Conservation (phyloP, 2,113 vertebrate species). For the Gambusia holbrooki region DNA sequence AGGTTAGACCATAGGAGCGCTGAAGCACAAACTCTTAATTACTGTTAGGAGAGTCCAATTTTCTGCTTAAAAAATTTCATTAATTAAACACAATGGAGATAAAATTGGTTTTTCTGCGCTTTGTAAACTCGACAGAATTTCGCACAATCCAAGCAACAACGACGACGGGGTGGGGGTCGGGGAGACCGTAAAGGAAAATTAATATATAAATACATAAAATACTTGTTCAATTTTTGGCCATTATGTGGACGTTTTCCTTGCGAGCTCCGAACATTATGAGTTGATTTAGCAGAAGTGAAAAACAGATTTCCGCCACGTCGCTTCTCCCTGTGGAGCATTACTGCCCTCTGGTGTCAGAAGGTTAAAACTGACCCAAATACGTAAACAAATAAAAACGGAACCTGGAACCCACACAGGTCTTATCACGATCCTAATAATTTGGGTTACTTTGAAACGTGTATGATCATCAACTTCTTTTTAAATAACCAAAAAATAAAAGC, state of each 20-base stretch:
- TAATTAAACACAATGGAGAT: slow-evolving; percentile 39
- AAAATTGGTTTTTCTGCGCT: slow-evolving; percentile 34
- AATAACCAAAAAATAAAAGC: no score
- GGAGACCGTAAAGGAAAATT: neutral
- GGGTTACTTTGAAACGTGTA: no score
- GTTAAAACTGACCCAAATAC: no score
- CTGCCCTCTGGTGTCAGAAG: slow-evolving; percentile 57
- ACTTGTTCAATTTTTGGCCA: slow-evolving; percentile 2
- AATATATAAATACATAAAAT: neutral
- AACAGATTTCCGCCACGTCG: neutral
- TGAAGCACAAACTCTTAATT: slow-evolving; percentile 41
- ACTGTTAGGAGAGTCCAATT: slow-evolving; percentile 41
- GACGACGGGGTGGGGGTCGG: neutral
- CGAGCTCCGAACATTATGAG: neutral
- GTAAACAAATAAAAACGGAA: no score
- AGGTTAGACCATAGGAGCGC: neutral
- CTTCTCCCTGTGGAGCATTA: slow-evolving; percentile 29
- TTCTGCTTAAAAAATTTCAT: slow-evolving; percentile 35
- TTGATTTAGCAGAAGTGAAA: neutral
- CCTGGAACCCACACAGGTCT: neutral
- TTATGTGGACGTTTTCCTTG: neutral
- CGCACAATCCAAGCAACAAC: neutral
- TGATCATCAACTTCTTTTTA: no score
- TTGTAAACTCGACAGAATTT: slow-evolving; percentile 24
- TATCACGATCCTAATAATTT: no score